A percentile compares a stretch with the other conserved stretches of the same genome.
Conservation (phyloP, 1,140 invertebrate species). For the Eumeta japonica region DNA sequence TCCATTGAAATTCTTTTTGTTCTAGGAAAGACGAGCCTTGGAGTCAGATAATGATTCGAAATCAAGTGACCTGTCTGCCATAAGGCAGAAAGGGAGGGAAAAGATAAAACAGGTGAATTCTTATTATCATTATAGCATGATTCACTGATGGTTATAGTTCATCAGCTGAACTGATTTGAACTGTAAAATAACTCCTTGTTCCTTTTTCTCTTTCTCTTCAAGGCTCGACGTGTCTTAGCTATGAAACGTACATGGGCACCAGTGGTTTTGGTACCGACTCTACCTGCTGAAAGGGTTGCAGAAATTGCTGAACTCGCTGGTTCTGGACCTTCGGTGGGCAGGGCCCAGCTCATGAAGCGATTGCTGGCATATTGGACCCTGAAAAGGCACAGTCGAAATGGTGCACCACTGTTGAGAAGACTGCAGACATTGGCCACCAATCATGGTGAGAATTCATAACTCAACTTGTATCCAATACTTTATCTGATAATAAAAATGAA, state of each 20-base stretch:
- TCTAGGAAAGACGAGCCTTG: constrained; percentile 35
- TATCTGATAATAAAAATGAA: too few species aligned
- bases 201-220: too few species aligned
- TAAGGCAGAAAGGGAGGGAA: constrained; percentile 47
- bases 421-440: constrained; percentile 70
- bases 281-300: constrained; percentile 83
- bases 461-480: too few species aligned
- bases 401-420: constrained; percentile 88
- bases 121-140: constrained; percentile 4
- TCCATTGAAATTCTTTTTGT: constrained; percentile 9
- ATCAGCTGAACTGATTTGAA: constrained; percentile 18
- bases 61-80: constrained; percentile 32
- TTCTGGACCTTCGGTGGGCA: constrained; percentile 59
- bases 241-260: constrained; percentile 88
- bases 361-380: constrained; percentile 92
- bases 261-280: constrained; percentile 90
- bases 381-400: constrained; percentile 93
- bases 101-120: constrained; percentile 54
- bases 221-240: constrained; percentile 69
- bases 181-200: too few species aligned
- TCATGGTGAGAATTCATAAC: constrained; percentile 38
- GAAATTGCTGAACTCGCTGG: constrained; percentile 74
- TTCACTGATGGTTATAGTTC: constrained; percentile 22
- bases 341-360: constrained; percentile 84
- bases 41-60: constrained; percentile 44